These are phyloP conservation scores for Magallana gigas DNA, from an alignment of 1,140 invertebrate species.

Conservation along the genomic window DNA sequence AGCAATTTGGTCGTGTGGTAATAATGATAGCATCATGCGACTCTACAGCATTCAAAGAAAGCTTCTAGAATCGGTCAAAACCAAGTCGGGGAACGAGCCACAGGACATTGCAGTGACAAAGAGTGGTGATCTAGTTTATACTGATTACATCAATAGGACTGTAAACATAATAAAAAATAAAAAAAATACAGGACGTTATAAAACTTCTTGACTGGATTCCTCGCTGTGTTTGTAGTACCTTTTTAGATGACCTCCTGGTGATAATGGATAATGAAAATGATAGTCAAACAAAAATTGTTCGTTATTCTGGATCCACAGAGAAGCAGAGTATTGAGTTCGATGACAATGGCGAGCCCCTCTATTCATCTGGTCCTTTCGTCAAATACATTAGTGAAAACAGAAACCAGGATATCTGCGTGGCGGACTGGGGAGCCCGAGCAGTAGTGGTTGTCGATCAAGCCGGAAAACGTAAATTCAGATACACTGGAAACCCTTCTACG, in stretches of 20 bases:
- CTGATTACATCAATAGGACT: neutral
- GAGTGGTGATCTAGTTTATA: neutral
- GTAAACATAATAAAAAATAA: neutral
- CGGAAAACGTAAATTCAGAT: neutral
- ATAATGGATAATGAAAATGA: neutral
- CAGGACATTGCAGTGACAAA: too few relatives aligned
- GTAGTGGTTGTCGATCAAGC: neutral
- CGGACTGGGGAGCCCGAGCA: slow-evolving; percentile 2
- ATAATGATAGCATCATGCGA: too few relatives aligned
- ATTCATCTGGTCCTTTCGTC: neutral
- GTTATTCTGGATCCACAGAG: neutral
- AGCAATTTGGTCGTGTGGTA: too few relatives aligned
- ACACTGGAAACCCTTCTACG: neutral
- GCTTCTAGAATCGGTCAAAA: too few relatives aligned
- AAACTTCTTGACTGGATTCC: neutral
- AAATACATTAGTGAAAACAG: neutral
- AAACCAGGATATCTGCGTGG: slow-evolving; percentile 3
- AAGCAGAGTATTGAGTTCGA: neutral
- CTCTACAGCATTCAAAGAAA: too few relatives aligned
- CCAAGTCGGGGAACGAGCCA: too few relatives aligned
- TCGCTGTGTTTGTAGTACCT: neutral
- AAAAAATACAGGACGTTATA: neutral
- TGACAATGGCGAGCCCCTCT: neutral
- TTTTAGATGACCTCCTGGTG: neutral
- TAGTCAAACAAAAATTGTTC: neutral